These are phyloP conservation scores for Drosophila lutescens DNA, from an alignment of 2,888 invertebrate genomes.

Conservation along the genomic window DNA sequence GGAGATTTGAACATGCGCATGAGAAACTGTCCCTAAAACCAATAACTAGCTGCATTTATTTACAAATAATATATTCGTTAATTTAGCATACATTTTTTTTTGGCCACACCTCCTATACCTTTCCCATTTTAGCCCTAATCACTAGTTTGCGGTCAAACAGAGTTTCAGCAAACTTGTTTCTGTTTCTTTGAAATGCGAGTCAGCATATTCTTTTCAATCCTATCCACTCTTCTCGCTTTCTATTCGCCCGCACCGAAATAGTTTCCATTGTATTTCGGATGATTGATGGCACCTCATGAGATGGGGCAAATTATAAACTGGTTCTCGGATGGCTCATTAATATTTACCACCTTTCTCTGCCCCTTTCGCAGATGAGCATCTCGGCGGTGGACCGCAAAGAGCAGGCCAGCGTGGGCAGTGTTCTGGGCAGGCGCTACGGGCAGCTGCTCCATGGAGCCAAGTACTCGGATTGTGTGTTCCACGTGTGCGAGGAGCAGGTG, in stretches of 20 bases:
- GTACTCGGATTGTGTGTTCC: conserved; percentile 82
- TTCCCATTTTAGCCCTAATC: not conserved
- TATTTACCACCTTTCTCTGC: conserved; percentile 29
- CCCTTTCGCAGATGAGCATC: conserved; percentile 52
- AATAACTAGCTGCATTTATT: not conserved
- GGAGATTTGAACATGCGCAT: no score
- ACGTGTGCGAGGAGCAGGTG: conserved; percentile 84
- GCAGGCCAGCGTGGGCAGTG: conserved; percentile 42
- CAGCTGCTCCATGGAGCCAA: conserved; percentile 80
- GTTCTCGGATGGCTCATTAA: conserved; percentile 19
- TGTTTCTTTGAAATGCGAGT: no score
- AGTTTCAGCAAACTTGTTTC: conserved; percentile 18
- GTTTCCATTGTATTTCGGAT: conserved; percentile 19
- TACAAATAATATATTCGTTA: not conserved
- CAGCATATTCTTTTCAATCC: conserved; percentile 1
- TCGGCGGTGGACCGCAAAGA: conserved; percentile 61
- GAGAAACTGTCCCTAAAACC: not conserved
- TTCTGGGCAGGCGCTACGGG: conserved; percentile 79
- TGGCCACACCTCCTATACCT: not conserved
- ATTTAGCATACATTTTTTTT: not conserved
- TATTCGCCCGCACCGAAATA: conserved; percentile 28
- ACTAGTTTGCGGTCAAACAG: conserved; percentile 8
- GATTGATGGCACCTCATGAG: conserved; percentile 11
- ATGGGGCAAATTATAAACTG: conserved; percentile 26
- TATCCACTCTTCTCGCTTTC: conserved; percentile 25